phyloP scores from a whole-genome alignment of 2,888 invertebrate species.

The Timema podura region DNA sequence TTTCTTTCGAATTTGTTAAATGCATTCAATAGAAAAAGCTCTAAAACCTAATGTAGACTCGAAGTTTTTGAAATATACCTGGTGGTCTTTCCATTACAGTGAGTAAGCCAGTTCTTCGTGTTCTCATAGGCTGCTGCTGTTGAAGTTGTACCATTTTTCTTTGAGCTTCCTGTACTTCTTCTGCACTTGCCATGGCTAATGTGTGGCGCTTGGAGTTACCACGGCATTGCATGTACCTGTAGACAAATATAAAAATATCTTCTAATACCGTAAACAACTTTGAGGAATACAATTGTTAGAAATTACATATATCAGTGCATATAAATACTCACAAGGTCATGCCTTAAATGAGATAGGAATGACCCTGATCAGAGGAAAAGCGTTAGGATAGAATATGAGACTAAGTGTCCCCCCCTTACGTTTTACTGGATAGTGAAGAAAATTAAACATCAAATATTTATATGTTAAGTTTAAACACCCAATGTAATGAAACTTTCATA shows the following conservation, averaged over 20 bases:
- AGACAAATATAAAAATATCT: slow-evolving; percentile 16
- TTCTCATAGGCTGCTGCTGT: slow-evolving; percentile 49
- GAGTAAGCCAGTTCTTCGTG: slow-evolving; percentile 74
- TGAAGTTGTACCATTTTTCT: slow-evolving; percentile 42
- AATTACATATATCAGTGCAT: no score
- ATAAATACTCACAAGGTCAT: no score
- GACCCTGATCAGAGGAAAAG: no score
- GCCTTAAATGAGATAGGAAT: no score
- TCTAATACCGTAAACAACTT: no score
- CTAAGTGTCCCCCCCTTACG: no score
- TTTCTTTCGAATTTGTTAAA: neutral
- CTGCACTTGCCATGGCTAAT: slow-evolving; percentile 62
- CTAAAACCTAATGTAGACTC: neutral
- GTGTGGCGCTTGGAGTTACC: slow-evolving; percentile 76
- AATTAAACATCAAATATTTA: no score
- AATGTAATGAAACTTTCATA: no score
- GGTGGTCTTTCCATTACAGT: slow-evolving; percentile 85
- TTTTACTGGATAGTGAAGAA: no score
- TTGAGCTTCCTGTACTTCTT: slow-evolving; percentile 56
- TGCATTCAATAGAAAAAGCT: neutral
- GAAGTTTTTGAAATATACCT: slow-evolving; percentile 53
- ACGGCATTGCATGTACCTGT: slow-evolving; percentile 71
- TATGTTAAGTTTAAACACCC: no score
- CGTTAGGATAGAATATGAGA: no score
- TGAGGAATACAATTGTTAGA: no score